Evolutionary conservation across 2,888 invertebrate species (phyloP).

Genomic region (Oscheius onirici): DNA sequence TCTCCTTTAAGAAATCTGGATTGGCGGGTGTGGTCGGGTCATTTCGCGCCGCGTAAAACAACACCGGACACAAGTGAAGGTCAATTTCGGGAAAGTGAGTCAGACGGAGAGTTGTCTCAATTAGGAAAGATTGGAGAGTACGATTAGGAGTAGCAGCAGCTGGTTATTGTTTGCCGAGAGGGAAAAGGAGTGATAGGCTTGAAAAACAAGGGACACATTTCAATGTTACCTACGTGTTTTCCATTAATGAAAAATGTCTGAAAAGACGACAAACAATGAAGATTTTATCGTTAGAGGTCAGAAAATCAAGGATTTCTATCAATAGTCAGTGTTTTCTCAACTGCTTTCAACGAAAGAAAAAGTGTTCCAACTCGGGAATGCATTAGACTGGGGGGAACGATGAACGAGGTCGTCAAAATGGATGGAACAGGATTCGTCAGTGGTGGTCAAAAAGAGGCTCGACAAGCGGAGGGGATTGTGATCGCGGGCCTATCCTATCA

Average conservation of each 20-base stretch:
- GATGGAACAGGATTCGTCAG: neutral
- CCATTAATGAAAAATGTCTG: too few species aligned
- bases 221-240: too few species aligned
- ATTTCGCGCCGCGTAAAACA: conserved; percentile 6
- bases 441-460: neutral
- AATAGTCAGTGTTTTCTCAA: too few species aligned
- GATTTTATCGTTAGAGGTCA: neutral
- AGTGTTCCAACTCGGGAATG: neutral
- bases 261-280: too few species aligned
- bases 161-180: too few species aligned
- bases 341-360: too few species aligned
- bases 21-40: conserved; percentile 14
- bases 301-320: neutral
- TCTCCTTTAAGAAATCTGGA: neutral
- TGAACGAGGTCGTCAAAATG: conserved; percentile 10
- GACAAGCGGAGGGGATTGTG: conserved; percentile 8
- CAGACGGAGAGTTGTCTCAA: too few species aligned
- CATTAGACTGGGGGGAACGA: neutral
- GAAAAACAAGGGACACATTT: too few species aligned
- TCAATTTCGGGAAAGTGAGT: too few species aligned
- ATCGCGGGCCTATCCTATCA: conserved; percentile 16
- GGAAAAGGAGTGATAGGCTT: too few species aligned
- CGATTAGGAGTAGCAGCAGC: too few species aligned
- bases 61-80: neutral
- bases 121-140: too few species aligned